Conservation (phyloP, 2,888 invertebrate genomes). For the Cheilosia scutellata region DNA sequence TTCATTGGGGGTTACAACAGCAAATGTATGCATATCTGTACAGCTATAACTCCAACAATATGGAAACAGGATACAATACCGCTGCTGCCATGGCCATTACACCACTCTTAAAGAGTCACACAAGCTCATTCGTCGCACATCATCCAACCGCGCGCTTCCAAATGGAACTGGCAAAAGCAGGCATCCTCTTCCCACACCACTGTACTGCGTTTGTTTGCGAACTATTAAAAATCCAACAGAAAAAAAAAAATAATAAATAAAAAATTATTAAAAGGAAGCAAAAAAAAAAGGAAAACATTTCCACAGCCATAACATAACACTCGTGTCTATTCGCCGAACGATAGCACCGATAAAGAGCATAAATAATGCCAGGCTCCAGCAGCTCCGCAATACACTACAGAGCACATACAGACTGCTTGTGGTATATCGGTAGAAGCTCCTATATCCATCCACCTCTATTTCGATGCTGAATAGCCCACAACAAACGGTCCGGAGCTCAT, state of each 20-base stretch:
- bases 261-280: not conserved
- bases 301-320: conserved; percentile 21
- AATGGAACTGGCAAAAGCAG: conserved; percentile 34
- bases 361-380: conserved; percentile 58
- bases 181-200: conserved; percentile 8
- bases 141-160: conserved; percentile 15
- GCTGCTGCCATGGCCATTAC: not conserved
- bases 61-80: conserved; percentile 27
- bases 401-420: conserved; percentile 21
- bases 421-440: conserved; percentile 9
- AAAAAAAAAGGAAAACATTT: conserved; percentile 29
- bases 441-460: conserved; percentile 1
- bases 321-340: conserved; percentile 41
- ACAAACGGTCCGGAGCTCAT: conserved; percentile 62
- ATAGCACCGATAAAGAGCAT: conserved; percentile 67
- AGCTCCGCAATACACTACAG: conserved; percentile 13
- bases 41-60: conserved; percentile 2
- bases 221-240: conserved; percentile 31
- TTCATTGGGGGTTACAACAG: conserved; percentile 37
- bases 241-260: conserved; percentile 4
- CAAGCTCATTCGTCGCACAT: conserved; percentile 33
- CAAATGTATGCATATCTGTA: not conserved
- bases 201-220: conserved; percentile 38
- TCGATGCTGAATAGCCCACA: conserved; percentile 40
- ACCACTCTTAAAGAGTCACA: conserved; percentile 5